Base-by-base conservation (phyloP, 2,888 invertebrate genomes). In the Catocala sponsa region DNA sequence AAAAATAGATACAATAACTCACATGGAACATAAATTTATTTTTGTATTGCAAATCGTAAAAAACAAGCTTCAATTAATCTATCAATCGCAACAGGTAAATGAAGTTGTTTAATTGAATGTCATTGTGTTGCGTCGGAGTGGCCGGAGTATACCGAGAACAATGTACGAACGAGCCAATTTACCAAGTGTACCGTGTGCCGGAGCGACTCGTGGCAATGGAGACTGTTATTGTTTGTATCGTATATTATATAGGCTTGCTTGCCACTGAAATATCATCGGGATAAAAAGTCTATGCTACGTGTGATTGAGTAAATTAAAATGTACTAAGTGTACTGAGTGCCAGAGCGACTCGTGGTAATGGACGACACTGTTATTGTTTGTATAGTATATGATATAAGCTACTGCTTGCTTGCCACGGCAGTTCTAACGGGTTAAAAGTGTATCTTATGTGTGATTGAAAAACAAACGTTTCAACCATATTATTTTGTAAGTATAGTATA, bases 81-180 rank as follows among this genome's bases (percentile, higher is more conserved):
- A 63, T 68, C 72, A 72, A 59, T 63, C 41, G 55, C 38, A 47
- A 58, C 72, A 61, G 46, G 56, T 71, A 68, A 38, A 72, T 71
- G 61, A 63, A 60, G 50, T 52, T 32, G 49, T 61, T 46, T 72
- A 71, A 71, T 71, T 72, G 61, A 72, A 71, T 49, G 64, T 55
- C 59, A 53, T 68, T 68, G 71, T 72, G 49, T 49, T 35, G 33
- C 50, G 33, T 43, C 42, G 53, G 43, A 35, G 47, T 49, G 5
- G 38, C 10, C 15, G 25, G 4, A 25, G 25, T 25, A 25, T 1
- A 2, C 25, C 42, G 41, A 38, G 56, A 52, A 70, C 72, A 70
- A 70, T 63, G 59, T 55, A 44, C 46, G 68, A 56, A 44, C 49
- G 56, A 59, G 62, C 54, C 69, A 72, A 71, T 71, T 64, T 62